Percentiles rank a stretch among this genome's conserved stretches.
These are phyloP conservation scores for Melanostigma gelatinosum DNA, from an alignment of 2,113 vertebrate genomes.

Conservation along the genomic window DNA sequence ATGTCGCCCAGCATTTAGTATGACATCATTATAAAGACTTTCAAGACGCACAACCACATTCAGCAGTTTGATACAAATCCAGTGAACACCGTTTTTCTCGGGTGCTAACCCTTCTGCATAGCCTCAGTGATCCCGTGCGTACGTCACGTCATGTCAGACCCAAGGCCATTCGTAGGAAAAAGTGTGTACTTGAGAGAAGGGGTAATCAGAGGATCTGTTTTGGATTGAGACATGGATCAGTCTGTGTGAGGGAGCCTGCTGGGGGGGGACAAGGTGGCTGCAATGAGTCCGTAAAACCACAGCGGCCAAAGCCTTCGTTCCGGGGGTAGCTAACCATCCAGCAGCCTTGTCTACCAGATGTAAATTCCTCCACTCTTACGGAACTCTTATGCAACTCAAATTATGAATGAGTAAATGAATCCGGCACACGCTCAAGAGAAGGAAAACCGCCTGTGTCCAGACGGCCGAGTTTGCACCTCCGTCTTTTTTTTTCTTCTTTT, in stretches of 20 bases:
- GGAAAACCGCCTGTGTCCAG: constrained; percentile 74
- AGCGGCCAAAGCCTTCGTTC: constrained; percentile 16
- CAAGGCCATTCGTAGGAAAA: constrained; percentile 57
- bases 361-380: constrained; percentile 76
- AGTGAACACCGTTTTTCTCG: neutral
- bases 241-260: constrained; percentile 14
- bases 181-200: constrained; percentile 32
- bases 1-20: neutral
- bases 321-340: constrained; percentile 38
- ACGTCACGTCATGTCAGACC: constrained; percentile 42
- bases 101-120: neutral
- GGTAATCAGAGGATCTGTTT: constrained; percentile 56
- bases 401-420: constrained; percentile 78
- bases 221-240: constrained; percentile 51
- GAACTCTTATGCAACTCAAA: constrained; percentile 74
- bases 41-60: neutral
- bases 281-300: constrained; percentile 53
- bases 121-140: constrained; percentile 25
- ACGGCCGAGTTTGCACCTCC: constrained; percentile 71
- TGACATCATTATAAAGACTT: neutral
- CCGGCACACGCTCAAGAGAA: constrained; percentile 51
- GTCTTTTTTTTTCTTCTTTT: constrained; percentile 51
- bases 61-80: neutral
- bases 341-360: constrained; percentile 69
- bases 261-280: constrained; percentile 41